Conservation (phyloP, 2,113 vertebrate species). For the Alaudala cheleensis region DNA sequence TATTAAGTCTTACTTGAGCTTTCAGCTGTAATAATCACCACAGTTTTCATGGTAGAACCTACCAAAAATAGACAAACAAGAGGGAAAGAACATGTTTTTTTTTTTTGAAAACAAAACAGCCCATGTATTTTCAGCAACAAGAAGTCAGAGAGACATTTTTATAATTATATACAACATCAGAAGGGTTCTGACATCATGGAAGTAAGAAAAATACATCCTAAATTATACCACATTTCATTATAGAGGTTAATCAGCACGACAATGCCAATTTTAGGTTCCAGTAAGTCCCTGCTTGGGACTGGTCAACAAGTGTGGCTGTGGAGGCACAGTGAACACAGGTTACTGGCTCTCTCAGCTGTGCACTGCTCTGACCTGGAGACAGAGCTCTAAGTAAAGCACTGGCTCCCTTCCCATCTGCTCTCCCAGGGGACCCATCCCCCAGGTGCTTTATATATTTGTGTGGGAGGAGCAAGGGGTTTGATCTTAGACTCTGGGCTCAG, state of each 20-base stretch:
- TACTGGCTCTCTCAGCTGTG: rapidly evolving
- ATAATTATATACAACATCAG: slow-evolving; percentile 45
- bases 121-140: slow-evolving; percentile 51
- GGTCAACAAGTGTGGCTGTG: rapidly evolving
- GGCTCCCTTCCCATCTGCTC: background rate
- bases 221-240: background rate
- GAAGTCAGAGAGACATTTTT: slow-evolving; percentile 45
- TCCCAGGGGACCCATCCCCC: background rate
- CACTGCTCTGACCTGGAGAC: rapidly evolving
- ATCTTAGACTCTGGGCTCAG: background rate
- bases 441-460: background rate
- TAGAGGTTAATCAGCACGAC: background rate
- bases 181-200: slow-evolving; percentile 32
- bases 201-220: slow-evolving; percentile 22
- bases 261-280: background rate
- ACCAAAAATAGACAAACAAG: slow-evolving; percentile 50
- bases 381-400: background rate
- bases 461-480: background rate
- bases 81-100: slow-evolving; percentile 15
- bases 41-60: slow-evolving; percentile 2
- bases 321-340: background rate
- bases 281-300: background rate
- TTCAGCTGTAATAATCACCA: background rate
- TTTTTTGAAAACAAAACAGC: slow-evolving; percentile 41
- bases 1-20: background rate